Evolutionary conservation across 2,888 invertebrate species (phyloP), one percentile per base, ranked within the genome.

Genomic region (Cataglyphis rosenhaueri): DNA sequence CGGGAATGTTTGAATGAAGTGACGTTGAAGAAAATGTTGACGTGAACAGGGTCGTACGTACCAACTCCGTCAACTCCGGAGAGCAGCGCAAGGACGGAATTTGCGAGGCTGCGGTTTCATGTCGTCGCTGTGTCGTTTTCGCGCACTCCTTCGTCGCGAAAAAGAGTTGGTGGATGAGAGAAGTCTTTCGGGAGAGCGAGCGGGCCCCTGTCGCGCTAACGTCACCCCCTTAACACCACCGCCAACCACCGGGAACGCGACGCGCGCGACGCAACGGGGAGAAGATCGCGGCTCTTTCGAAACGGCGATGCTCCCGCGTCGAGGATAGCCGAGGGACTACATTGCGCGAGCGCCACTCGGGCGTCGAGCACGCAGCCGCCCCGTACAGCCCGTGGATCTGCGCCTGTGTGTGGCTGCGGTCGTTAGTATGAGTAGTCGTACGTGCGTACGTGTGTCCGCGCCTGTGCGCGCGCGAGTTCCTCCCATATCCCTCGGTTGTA

Each of bases 301-400:
- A 89, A 89, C 89, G 88, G 88, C 89, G 92, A 92, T 93, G 91
- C 93, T 93, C 92, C 92, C 93, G 93, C 93, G 89, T 93, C 93
- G 90, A 92, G 91, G 93, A 92, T 92, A 90, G 91, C 91, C 91
- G 91, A 92, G 91, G 92, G 90, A 94, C 94, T 94, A 93, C 92
- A 93, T 92, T 93, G 94, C 94, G 94, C 94, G 93, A 93, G 94
- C 93, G 94, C 92, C 92, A 89, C 87, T 87, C 82, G 78, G 83
- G 88, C 87, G 88, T 90, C 90, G 89, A 92, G 91, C 92, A 93
- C 93, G 93, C 94, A 93, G 93, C 88, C 93, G 93, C 93, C 86
- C 89, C 89, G 86, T 88, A 74, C 86, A 75, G 75, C 85, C 85
- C 82, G 84, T 79, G 68, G 68, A 64, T 83, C 88, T 81, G 73